Conservation (phyloP, 2,113 vertebrate genomes). For the Antidorcas marsupialis region DNA sequence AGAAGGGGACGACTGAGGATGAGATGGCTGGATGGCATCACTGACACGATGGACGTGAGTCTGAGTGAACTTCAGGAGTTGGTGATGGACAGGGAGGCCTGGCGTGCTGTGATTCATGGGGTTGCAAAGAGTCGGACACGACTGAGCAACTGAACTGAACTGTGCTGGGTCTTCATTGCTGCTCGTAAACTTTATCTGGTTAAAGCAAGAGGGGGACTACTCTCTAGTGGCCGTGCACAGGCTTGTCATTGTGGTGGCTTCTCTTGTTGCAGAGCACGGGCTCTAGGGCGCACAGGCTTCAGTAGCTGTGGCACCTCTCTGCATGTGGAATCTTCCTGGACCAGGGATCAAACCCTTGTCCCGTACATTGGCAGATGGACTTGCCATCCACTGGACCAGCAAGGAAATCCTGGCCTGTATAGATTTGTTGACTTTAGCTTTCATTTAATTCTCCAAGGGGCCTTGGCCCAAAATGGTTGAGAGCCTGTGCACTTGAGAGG, state of each 20-base stretch:
- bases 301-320: not conserved
- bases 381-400: not conserved
- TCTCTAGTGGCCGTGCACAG: not conserved
- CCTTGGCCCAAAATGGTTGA: not conserved
- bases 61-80: too few relatives aligned
- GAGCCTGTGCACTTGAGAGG: not conserved
- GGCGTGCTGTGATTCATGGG: too few relatives aligned
- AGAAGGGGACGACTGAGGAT: too few relatives aligned
- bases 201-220: not conserved
- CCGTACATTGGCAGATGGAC: not conserved
- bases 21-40: too few relatives aligned
- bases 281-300: not conserved
- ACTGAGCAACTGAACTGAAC: too few relatives aligned
- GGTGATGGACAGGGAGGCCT: too few relatives aligned
- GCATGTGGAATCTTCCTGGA: not conserved
- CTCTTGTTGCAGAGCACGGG: not conserved
- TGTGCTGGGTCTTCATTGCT: not conserved
- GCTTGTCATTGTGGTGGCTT: not conserved
- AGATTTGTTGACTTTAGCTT: not conserved
- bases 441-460: not conserved
- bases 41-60: too few relatives aligned
- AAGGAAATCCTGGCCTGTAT: not conserved
- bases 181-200: not conserved
- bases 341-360: not conserved
- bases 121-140: too few relatives aligned